Evolutionary conservation across 2,113 vertebrate genomes (phyloP), one percentile per base, ranked within the genome.

Genomic region (Oreochromis niloticus): DNA sequence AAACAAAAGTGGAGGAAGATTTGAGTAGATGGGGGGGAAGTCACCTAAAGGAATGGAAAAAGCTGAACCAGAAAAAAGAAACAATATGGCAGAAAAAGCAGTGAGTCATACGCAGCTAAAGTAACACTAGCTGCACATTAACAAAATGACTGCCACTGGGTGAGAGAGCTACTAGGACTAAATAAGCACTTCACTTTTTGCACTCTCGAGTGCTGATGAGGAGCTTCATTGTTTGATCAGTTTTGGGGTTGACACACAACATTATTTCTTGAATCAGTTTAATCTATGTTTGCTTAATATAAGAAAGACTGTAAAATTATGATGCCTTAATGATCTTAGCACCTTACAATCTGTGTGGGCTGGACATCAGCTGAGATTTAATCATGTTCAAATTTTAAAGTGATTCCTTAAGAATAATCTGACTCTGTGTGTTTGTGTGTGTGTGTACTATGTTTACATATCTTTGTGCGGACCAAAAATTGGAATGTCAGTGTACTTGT

Each of bases 81-180:
- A 85, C 4, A 52, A 46, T 24, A 83, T 39, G 68, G 17, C 34
- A 86, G 50, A 16, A 14, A 27, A 19, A 68, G 75, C 46, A 78
- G 34, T 14, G 88, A 92, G 66, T 93, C 85, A 88, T 30, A 71
- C 14, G 32, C 85, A 91, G 87, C 85, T 84, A 81, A 80, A 87
- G 59, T 48, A 90, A 84, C 75, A 85, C 30, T 22, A 71, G 54
- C 80, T 84, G 79, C 61, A 85, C 66, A 83, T 56, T 61, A 75
- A 73, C 59, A 81, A 73, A 79, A 52, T 83, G 66, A 81, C 43
- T 86, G 71, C 81, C 52, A 61, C 85, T 71, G 61, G 56, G 34
- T 52, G 68, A 78, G 19, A 68, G 34, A 71, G 71, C 75, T 32
- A 56, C 66, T 82, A 57, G 68, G 56, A 85, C n/a, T 4, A 68